phyloP scores from a whole-genome alignment of 92 coral and sea anemone genomes.

The Isaurus tuberculatus region DNA sequence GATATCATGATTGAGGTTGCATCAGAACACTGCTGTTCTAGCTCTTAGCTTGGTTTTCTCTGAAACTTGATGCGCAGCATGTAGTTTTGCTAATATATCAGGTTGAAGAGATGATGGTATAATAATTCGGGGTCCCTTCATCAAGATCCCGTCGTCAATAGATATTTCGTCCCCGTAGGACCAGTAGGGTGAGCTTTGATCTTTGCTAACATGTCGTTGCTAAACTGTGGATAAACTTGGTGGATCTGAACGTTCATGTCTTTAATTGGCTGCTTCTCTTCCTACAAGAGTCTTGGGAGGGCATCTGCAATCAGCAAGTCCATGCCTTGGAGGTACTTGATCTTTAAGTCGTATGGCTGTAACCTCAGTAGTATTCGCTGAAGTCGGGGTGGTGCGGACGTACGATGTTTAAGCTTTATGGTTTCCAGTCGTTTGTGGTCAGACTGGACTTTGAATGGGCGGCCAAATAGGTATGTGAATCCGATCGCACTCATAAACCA shows the following conservation, averaged over 20 bases:
- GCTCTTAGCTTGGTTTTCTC: conserved; percentile 65
- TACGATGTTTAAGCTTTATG: conserved; percentile 43
- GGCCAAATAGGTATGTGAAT: conserved; percentile 57
- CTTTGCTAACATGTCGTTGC: not conserved
- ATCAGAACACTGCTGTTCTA: conserved; percentile 57
- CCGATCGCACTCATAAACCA: conserved; percentile 50
- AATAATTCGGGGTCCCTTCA: conserved; percentile 24
- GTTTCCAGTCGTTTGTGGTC: conserved; percentile 50
- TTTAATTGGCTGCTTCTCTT: not conserved
- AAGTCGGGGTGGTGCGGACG: conserved; percentile 47
- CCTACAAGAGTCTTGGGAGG: conserved; percentile 38
- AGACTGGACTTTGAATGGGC: conserved; percentile 44
- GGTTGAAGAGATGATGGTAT: conserved; percentile 11
- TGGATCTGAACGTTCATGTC: not conserved
- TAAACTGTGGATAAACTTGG: not conserved
- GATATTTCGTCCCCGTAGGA: conserved; percentile 44
- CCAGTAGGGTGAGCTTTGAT: conserved; percentile 11
- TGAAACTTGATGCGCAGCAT: conserved; percentile 53
- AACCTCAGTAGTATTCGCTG: conserved; percentile 54
- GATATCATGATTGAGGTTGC: conserved; percentile 51
- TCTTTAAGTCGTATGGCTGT: not conserved
- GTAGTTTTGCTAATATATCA: conserved; percentile 33
- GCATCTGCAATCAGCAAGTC: conserved; percentile 55
- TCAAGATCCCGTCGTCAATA: conserved; percentile 37
- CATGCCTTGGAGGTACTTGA: conserved; percentile 4